A percentile compares a stretch with the other conserved stretches of the same genome.
These are phyloP conservation scores for Ceyx cyanopectus DNA, from an alignment of 2,113 vertebrate species.

Conservation along the genomic window DNA sequence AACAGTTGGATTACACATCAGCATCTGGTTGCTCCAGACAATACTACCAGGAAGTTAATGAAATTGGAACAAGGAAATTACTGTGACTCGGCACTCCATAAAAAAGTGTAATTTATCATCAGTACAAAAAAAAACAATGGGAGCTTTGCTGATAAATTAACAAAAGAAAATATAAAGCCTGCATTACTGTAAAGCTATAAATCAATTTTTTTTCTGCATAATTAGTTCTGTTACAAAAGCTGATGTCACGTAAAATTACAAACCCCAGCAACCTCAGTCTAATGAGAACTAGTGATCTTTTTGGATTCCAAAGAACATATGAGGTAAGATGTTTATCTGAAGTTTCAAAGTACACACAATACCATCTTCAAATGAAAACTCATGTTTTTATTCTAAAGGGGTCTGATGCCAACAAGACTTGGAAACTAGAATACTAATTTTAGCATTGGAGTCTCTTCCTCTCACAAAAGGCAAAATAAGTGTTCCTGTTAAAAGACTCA, in stretches of 20 bases:
- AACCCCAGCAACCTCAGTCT: slow-evolving; percentile 3
- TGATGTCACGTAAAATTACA: slow-evolving; percentile 55
- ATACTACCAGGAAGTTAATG: slow-evolving; percentile 80
- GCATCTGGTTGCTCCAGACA: slow-evolving; percentile 75
- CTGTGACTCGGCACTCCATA: slow-evolving; percentile 75
- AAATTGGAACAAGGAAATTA: slow-evolving; percentile 79
- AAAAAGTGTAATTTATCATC: slow-evolving; percentile 75
- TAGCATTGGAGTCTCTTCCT: background rate
- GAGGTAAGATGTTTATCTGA: slow-evolving; percentile 9
- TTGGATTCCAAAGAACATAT: slow-evolving; percentile 13
- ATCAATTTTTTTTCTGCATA: slow-evolving; percentile 8
- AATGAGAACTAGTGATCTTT: background rate
- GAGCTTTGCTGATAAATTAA: slow-evolving; percentile 67
- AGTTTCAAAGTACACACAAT: slow-evolving; percentile 11
- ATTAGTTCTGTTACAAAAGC: slow-evolving; percentile 48
- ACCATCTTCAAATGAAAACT: slow-evolving; percentile 23
- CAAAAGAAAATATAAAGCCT: slow-evolving; percentile 59
- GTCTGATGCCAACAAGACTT: background rate
- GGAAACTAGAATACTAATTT: background rate
- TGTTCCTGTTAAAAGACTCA: background rate
- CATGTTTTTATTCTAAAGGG: background rate
- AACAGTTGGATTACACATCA: slow-evolving; percentile 80
- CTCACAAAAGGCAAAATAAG: background rate
- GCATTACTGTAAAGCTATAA: slow-evolving; percentile 34
- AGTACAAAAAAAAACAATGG: slow-evolving; percentile 66